Evolutionary conservation across 2,888 invertebrate genomes (phyloP).

Genomic region (Candidula unifasciata): DNA sequence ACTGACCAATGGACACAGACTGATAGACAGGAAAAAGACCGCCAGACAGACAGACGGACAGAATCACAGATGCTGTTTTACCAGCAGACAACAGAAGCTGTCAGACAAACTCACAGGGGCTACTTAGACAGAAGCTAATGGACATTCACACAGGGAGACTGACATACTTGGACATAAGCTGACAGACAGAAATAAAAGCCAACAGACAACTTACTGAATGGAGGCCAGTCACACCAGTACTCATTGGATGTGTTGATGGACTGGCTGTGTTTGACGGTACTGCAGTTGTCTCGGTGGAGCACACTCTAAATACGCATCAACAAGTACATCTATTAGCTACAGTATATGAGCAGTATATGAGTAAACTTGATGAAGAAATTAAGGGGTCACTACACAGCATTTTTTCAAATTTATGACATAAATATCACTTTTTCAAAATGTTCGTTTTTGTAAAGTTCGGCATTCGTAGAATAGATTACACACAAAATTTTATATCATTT

Average conservation of each 20-base stretch:
- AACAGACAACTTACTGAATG: constrained; percentile 71
- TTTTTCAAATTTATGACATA: too few species aligned
- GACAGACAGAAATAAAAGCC: background rate
- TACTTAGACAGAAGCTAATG: constrained; percentile 14
- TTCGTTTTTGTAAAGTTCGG: too few species aligned
- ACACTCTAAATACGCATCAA: constrained; percentile 42
- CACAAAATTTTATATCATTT: too few species aligned
- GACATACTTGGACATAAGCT: background rate
- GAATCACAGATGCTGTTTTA: background rate
- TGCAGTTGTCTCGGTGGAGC: constrained; percentile 51
- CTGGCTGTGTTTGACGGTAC: constrained; percentile 80
- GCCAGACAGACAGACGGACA: background rate
- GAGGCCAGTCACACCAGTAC: constrained; percentile 81
- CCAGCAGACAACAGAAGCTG: background rate
- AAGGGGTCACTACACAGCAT: too few species aligned
- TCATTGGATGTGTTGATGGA: constrained; percentile 70
- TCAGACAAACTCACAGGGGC: background rate
- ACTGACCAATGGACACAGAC: too few species aligned
- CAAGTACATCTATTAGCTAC: too few species aligned
- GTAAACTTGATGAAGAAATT: too few species aligned
- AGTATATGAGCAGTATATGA: too few species aligned
- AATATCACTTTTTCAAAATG: too few species aligned
- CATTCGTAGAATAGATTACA: too few species aligned
- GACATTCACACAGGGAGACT: background rate
- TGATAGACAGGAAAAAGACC: background rate